Evolutionary conservation across 2,888 invertebrate species (phyloP), one percentile per base, ranked within the genome.

Genomic region (Drosophila meridiana): DNA sequence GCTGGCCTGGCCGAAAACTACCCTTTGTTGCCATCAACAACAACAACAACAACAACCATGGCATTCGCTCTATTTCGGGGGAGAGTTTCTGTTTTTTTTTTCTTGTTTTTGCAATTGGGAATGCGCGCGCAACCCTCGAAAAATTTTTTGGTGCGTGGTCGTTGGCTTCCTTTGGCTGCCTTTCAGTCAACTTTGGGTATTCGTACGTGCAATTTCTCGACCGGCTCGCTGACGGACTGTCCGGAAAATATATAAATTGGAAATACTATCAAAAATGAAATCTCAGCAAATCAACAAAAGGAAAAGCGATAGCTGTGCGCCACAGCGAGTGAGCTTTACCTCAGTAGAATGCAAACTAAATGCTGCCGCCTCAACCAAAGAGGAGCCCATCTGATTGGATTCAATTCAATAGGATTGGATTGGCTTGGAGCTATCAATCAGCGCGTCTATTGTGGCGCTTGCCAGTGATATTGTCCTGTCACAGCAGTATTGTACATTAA

Each of bases 401-500:
- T 20, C 20, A 1, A 20, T 20, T 20, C 1, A 20, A 20, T 20
- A 1, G 20, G 20, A 20, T 20, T 20, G 20, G 20, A 20, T 20
- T 20, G 20, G 20, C 1, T 20, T 20, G 20, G 20, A 59, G 11
- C 20, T 34, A 48, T 47, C 36, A 30, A 43, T 47, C 45, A 26
- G 34, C 14, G 38, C 59, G 32, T 60, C 40, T 26, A 71, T 66
- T 28, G n/a, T 52, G n/a, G 81, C 93, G 94, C 94, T 93, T 94
- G 95, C 95, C 96, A 95, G 95, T 96, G 95, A 97, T 97, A 97
- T 98, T 98, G 97, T 98, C 97, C 97, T 97, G 97, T 97, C 97
- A 97, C 97, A 97, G 97, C 97, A 97, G 97, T 97, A 97, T 96
- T 95, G 94, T 94, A 94, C 76, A 74, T 80, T 76, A 92, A 85